Evolutionary conservation across 2,113 vertebrate species (phyloP), one percentile per base, ranked within the genome.

Genomic region (Mustela nigripes): DNA sequence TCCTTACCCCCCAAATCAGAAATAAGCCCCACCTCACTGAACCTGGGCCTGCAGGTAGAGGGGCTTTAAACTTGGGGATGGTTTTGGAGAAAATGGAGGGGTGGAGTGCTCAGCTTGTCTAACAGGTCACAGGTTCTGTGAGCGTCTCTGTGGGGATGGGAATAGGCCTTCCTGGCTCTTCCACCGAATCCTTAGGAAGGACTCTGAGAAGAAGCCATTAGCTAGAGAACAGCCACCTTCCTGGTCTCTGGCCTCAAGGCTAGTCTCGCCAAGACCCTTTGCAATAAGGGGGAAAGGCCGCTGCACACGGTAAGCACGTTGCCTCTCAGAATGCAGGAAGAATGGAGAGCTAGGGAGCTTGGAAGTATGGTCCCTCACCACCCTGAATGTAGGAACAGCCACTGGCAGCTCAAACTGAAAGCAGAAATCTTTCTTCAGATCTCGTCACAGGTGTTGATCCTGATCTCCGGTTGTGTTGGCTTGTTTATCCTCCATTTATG

Each of bases 391-490:
- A 85, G 98, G 97, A 98, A 98, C 98, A 98, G 98, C 98, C 94
- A 98, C 95, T 96, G 97, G 98, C 98, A 95, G 97, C 99, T 98
- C 99, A 99, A 99, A 99, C 98, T 98, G 98, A 71, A 97, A 87
- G 62, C 69, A 76, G 33, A 98, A 99, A 98, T 98, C 98, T 98
- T 98, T 98, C 96, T 97, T 98, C 97, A 98, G 97, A 98, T 98
- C 97, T 95, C 39, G 76, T 98, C 98, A 96, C 98, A 98, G 99
- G 98, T 98, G 98, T 98, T 98, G 98, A 93, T 99, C 99, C 99
- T 98, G 99, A 99, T 50, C 99, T 97, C 80, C 90, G 79, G 74
- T 67, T n/a, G 53, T 48, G 78, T 78, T 18, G 90, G 42, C 83
- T 80, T 89, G 56, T 83, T 96, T 95, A 86, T 96, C 97, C 62